Base-by-base conservation (phyloP, 2,888 invertebrate genomes). In the Yponomeuta sedellus region DNA sequence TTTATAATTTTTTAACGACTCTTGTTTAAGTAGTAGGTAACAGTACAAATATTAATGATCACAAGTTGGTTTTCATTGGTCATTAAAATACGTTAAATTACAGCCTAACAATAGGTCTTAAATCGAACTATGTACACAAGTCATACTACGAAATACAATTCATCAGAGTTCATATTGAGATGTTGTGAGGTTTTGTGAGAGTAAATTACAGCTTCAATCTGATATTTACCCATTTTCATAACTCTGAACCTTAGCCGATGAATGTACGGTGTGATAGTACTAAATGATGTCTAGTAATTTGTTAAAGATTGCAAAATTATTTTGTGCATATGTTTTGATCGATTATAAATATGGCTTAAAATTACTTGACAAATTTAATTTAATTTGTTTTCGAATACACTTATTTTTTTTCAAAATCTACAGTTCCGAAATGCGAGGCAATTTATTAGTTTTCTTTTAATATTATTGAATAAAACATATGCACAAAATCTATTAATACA, bases 1-100 rank as follows among this genome's bases (percentile, higher is more conserved):
- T 89, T 89, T 89, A 86, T 89, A 88, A 88, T 87, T 90, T 88
- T 87, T 91, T 91, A 91, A 91, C 91, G 91, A 91, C 91, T 92
- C 88, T 92, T 92, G 92, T 91, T 34, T 71, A 89, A 91, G 91
- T 91, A 91, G 90, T 91, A 91, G 91, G 91, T 91, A 91, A 92
- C 92, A 92, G 92, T 92, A 92, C 92, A 92, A 92, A 92, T 92
- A 91, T 92, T 91, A 91, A 90, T 92, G 92, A 92, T 92, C 92
- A 92, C 92, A 92, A 91, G 91, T 91, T 90, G 91, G 92, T 92
- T 91, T 92, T 92, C 92, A 92, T 92, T 92, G 92, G 92, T 92
- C 92, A 92, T 91, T 91, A 92, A 91, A 89, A 89, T 90, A 91
- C 88, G 83, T 90, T 91, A 90, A 83, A 88, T 85, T 90, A 90